Base-by-base conservation (phyloP, 1,140 invertebrate species). In the Holotrichia oblita region DNA sequence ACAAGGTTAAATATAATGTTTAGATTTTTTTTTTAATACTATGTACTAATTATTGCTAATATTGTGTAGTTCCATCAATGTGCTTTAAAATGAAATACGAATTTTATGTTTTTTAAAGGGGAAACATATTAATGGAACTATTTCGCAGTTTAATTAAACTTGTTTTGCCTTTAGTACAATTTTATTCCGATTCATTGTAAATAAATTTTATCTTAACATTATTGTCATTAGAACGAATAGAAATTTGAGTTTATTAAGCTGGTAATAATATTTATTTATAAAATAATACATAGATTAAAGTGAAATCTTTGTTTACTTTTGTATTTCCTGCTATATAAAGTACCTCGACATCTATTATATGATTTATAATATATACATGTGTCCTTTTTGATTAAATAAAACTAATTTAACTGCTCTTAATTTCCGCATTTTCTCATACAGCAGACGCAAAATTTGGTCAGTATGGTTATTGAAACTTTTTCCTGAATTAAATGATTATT, bases 391-490 rank as follows among this genome's bases (percentile, higher is more conserved):
- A 20, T 2, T 24, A 41, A 12, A 0, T 64, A 77, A 59, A 77
- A 17, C 9, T 34, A 69, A 22, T 69, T 14, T 10, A 14, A 69
- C 2, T 10, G 3, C 10, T 69, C n/a, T 14, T 14, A 78, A 17
- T 78, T 78, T 78, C 73, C 9, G 34, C 7, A 40, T 22, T 22
- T 17, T 73, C 44, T 78, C 41, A 10, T 22, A n/a, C 42, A 12
- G 20, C n/a, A 27, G 6, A 61, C 2, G 22, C 55, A 61, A 73
- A 6, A 73, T 79, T 76, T 72, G 48, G n/a, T 69, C 44, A 48
- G 44, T 48, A 48, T 48, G n/a, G 1, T 17, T 3, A 17, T 8
- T 22, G 14, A 69, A 22, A 27, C 17, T 69, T 22, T 27, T n/a
- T 2, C 24, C 22, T 69, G 20, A 69, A 69, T 6, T 34, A 34